Conservation (phyloP, 2,888 invertebrate species). For the Odontocolon sp. region DNA sequence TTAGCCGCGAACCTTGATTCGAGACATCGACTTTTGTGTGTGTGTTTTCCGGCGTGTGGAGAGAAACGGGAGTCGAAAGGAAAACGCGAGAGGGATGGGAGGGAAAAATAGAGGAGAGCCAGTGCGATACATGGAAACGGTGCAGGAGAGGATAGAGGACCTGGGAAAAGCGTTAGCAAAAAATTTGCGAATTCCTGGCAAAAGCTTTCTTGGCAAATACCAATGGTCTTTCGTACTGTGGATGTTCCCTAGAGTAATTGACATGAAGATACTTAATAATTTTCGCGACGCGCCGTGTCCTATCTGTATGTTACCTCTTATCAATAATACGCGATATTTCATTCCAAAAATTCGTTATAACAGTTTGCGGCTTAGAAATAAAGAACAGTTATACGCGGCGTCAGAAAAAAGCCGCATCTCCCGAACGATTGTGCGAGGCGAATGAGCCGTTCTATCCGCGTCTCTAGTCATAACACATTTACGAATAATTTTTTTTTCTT, state of each 20-base stretch:
- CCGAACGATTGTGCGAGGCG: background rate
- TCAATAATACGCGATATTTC: background rate
- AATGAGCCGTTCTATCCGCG: background rate
- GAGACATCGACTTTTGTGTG: too few species aligned
- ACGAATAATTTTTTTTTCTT: background rate
- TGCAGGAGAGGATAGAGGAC: constrained; percentile 28
- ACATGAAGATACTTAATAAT: constrained; percentile 88
- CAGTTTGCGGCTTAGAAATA: background rate
- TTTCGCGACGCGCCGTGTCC: constrained; percentile 64
- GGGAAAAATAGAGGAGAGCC: constrained; percentile 2
- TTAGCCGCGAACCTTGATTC: too few species aligned
- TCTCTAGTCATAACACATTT: background rate
- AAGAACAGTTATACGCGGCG: background rate
- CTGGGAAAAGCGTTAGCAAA: constrained; percentile 63
- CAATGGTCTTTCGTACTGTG: constrained; percentile 64
- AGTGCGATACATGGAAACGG: constrained; percentile 26
- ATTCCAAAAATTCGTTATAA: background rate
- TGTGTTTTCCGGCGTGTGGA: background rate
- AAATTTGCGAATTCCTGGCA: constrained; percentile 61
- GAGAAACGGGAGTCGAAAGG: background rate
- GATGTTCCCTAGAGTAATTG: constrained; percentile 93
- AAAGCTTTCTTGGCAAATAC: constrained; percentile 44
- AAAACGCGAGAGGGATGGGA: too few species aligned
- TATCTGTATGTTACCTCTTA: background rate
- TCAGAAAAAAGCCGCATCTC: background rate